Percentiles rank a stretch among this genome's conserved stretches.
phyloP scores from a whole-genome alignment of 2,888 invertebrate genomes.

The Halictus ligatus region DNA sequence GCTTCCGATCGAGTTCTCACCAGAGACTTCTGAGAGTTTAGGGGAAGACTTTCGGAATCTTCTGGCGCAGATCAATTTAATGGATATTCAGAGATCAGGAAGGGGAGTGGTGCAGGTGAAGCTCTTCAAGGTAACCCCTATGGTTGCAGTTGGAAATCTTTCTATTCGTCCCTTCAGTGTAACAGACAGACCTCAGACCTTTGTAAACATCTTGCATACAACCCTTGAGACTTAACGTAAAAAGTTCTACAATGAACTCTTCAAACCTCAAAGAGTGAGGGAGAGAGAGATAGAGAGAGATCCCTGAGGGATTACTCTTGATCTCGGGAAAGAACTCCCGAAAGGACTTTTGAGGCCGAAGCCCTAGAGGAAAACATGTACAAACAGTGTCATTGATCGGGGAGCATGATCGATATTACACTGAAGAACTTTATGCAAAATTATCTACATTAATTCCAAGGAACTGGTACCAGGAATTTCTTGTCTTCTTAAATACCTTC shows the following conservation, averaged over 20 bases:
- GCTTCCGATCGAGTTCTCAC: conserved; percentile 1
- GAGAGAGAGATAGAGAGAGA: neutral
- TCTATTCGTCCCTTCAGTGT: neutral
- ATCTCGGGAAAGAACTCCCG: neutral
- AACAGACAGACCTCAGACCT: neutral
- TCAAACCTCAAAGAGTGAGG: neutral
- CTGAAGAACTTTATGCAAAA: neutral
- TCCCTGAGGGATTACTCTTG: neutral
- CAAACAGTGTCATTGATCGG: neutral
- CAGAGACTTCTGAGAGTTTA: neutral
- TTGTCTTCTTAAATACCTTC: neutral
- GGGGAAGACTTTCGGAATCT: neutral
- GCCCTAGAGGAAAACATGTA: neutral
- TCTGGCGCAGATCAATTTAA: neutral
- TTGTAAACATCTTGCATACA: neutral
- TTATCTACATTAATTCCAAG: neutral
- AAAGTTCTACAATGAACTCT: neutral
- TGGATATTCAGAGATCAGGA: neutral
- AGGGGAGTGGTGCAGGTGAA: neutral
- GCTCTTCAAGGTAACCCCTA: neutral
- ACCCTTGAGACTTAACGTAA: neutral
- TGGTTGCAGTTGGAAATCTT: neutral
- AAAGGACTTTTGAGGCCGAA: neutral
- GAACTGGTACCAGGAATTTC: neutral
- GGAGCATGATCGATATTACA: neutral